Conservation (phyloP, 2,888 invertebrate species). For the Drosophila meridiana region DNA sequence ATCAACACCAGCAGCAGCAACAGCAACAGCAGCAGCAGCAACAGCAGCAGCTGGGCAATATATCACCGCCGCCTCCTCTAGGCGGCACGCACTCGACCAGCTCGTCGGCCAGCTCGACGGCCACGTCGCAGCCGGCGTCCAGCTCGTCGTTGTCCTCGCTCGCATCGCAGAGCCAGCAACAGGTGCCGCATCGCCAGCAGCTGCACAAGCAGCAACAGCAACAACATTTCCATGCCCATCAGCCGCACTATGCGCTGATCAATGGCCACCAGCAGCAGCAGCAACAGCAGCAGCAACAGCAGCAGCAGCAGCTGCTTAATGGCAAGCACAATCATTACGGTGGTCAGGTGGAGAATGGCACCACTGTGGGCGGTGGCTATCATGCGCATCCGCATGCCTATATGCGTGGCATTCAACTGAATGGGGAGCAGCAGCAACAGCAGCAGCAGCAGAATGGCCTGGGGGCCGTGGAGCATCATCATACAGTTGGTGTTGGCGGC, state of each 20-base stretch:
- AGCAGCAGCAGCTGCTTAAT: conserved; percentile 53
- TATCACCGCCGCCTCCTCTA: conserved; percentile 80
- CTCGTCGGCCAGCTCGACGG: conserved; percentile 83
- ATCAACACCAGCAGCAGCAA: conserved; percentile 75
- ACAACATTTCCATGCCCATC: conserved; percentile 65
- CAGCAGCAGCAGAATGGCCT: conserved; percentile 52
- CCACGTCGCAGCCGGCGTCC: conserved; percentile 83
- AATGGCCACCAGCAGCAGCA: conserved; percentile 62
- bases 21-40: conserved; percentile 60
- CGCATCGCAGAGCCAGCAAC: conserved; percentile 82
- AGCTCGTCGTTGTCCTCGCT: conserved; percentile 83
- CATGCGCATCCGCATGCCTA: conserved; percentile 59
- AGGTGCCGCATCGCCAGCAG: conserved; percentile 70
- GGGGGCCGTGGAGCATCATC: conserved; percentile 42
- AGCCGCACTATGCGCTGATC: conserved; percentile 61
- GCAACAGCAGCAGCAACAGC: conserved; percentile 53
- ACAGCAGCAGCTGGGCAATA: conserved; percentile 67
- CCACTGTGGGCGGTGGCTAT: conserved; percentile 41
- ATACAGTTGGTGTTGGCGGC: conserved; percentile 28
- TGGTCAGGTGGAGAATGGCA: conserved; percentile 58
- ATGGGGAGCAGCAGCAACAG: conserved; percentile 52
- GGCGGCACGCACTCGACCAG: conserved; percentile 79
- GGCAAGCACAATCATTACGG: conserved; percentile 58
- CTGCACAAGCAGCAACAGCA: conserved; percentile 76
- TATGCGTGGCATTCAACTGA: conserved; percentile 44